Conservation (phyloP, 2,888 invertebrate species). For the Phalera bucephala region DNA sequence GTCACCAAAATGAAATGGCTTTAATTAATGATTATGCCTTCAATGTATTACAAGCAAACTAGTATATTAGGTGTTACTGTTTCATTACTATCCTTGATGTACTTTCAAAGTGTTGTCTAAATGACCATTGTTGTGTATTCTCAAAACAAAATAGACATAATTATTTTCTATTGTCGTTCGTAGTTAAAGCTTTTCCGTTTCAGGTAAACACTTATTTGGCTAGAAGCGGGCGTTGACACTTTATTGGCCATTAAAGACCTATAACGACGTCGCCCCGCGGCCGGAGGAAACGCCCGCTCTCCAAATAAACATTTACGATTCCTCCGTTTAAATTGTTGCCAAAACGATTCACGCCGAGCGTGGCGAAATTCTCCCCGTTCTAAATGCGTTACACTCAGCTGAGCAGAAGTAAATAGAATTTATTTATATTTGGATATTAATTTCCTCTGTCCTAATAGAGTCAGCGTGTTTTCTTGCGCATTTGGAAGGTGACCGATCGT, state of each 20-base stretch:
- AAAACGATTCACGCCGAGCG: conserved; percentile 68
- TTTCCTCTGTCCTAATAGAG: conserved; percentile 65
- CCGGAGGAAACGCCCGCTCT: conserved; percentile 58
- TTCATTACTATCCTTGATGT: too few relatives aligned
- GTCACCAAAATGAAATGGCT: too few relatives aligned
- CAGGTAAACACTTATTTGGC: conserved; percentile 67
- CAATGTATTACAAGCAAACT: too few relatives aligned
- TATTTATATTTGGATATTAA: conserved; percentile 78
- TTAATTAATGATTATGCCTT: too few relatives aligned
- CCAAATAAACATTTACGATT: conserved; percentile 80
- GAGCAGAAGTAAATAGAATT: conserved; percentile 76
- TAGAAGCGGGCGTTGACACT: conserved; percentile 67
- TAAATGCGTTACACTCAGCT: conserved; percentile 72
- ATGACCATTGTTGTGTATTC: too few relatives aligned
- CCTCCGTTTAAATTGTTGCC: conserved; percentile 75
- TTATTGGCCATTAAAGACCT: conserved; percentile 78
- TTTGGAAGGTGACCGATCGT: conserved; percentile 49
- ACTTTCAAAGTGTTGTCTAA: too few relatives aligned
- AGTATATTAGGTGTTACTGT: too few relatives aligned
- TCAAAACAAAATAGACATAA: conserved; percentile 10
- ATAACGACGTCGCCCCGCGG: conserved; percentile 70
- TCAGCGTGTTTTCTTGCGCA: conserved; percentile 51
- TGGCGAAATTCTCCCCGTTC: conserved; percentile 56
- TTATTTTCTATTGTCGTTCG: conserved; percentile 12
- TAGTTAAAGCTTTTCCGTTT: conserved; percentile 35